Evolutionary conservation across 2,113 vertebrate genomes (phyloP), one percentile per base, ranked within the genome.

Genomic region (Coryphaenoides rupestris): DNA sequence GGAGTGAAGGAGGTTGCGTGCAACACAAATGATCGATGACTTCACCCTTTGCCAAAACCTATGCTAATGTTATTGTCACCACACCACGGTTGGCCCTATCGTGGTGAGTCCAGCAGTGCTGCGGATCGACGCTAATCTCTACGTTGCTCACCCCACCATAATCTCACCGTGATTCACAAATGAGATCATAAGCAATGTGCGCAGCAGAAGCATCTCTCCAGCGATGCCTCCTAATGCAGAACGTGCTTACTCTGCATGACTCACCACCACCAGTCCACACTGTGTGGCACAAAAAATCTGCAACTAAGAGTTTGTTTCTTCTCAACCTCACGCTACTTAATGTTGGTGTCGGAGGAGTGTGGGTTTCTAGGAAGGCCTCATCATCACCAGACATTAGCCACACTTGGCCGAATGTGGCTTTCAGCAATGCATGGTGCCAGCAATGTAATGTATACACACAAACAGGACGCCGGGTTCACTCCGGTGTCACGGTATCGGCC

Each of bases 391-490:
- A 23, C 53, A 47, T 60, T 55, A 19, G 68, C 55, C 59, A 63
- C 58, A 72, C 68, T 77, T 71, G 78, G 58, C 69, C 79, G 72
- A 54, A 10, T 69, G 19, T 74, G 66, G 68, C 66, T 61, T 40
- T 52, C 68, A 78, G 68, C 55, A 53, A 54, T 61, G 49, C 49
- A 56, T 65, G 45, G 73, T 22, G 45, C 62, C 68, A 33, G 13
- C 55, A 23, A 21, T 62, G n/a, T 53, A 14, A 58, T n/a, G 33
- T 40, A 6, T 21, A 14, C 19, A 21, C 13, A 61, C 52, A 22
- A 62, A 19, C 46, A 52, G 15, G 59, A 61, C 56, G 64, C 60
- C 22, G 6, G 65, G 68, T 26, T 61, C 70, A 62, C 54, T 66
- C n/a, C 3, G 59, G 23, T 74, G 55, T 59, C 47, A 21, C 12